Conservation (phyloP, 2,888 invertebrate species). For the Lacanobia wlatinum region DNA sequence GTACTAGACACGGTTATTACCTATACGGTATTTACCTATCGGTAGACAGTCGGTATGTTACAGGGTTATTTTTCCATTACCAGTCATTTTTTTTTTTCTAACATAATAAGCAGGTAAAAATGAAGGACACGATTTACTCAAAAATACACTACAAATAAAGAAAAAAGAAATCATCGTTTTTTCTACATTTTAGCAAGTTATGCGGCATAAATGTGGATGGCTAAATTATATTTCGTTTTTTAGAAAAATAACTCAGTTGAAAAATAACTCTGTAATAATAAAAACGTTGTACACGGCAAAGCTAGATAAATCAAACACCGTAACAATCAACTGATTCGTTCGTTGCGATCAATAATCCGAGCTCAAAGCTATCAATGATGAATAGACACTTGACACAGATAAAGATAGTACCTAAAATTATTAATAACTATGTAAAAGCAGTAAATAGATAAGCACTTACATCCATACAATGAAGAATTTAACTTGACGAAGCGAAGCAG, state of each 20-base stretch:
- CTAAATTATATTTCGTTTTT: no score
- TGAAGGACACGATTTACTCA: no score
- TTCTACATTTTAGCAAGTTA: no score
- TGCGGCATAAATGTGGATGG: no score
- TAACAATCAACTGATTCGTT: conserved; percentile 13
- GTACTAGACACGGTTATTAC: neutral
- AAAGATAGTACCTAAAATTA: conserved; percentile 10
- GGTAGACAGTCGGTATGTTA: no score
- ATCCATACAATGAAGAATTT: conserved; percentile 71
- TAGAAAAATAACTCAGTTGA: neutral
- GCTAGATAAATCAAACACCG: conserved; percentile 28
- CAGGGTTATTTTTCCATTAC: no score
- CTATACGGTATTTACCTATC: no score
- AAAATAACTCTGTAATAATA: neutral
- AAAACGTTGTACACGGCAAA: neutral
- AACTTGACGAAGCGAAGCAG: conserved; percentile 60
- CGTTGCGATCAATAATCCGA: conserved; percentile 40
- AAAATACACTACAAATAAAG: no score
- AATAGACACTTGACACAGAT: conserved; percentile 41
- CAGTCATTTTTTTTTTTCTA: no score
- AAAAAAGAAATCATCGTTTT: no score
- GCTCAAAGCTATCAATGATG: conserved; percentile 30
- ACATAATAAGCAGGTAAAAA: no score
- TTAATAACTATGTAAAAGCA: conserved; percentile 50
- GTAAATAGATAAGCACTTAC: conserved; percentile 66